These are phyloP conservation scores for Nemapogon koenigi DNA, from an alignment of 2,888 invertebrate genomes.

Conservation along the genomic window DNA sequence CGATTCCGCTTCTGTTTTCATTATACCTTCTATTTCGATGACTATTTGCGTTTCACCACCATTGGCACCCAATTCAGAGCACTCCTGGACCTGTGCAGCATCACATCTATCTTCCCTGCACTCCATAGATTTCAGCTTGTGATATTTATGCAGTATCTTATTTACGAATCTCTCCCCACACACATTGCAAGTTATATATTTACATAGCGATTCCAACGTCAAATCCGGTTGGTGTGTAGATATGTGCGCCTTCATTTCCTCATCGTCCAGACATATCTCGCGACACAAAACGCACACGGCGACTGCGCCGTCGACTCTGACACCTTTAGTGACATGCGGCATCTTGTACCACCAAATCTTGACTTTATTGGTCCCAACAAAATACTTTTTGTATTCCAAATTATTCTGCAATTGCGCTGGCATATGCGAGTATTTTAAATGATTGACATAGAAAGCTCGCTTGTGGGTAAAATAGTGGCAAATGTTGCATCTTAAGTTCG, in stretches of 20 bases:
- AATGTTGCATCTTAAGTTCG: conserved; percentile 23
- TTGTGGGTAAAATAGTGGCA: conserved; percentile 23
- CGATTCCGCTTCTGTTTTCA: too few species aligned
- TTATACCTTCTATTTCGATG: too few species aligned
- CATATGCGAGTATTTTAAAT: conserved; percentile 16
- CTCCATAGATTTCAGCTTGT: conserved; percentile 22
- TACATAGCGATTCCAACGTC: neutral
- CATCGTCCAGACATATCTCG: conserved; percentile 22
- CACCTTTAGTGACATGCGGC: conserved; percentile 21
- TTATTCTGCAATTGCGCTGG: neutral
- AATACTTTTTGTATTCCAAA: conserved; percentile 15
- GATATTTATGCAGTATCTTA: conserved; percentile 33
- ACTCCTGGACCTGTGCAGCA: neutral
- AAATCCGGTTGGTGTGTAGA: too few species aligned
- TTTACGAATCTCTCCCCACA: conserved; percentile 33
- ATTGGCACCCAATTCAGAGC: neutral
- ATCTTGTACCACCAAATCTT: conserved; percentile 13
- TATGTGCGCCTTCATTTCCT: conserved; percentile 21
- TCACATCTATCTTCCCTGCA: neutral
- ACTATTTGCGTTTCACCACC: too few species aligned
- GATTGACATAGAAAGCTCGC: conserved; percentile 19
- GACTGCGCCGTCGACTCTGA: conserved; percentile 20
- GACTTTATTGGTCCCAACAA: neutral
- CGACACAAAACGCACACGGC: conserved; percentile 33
- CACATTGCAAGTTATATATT: conserved; percentile 20